Conservation (phyloP, 2,888 invertebrate species). For the Cryptocephalus moraei region DNA sequence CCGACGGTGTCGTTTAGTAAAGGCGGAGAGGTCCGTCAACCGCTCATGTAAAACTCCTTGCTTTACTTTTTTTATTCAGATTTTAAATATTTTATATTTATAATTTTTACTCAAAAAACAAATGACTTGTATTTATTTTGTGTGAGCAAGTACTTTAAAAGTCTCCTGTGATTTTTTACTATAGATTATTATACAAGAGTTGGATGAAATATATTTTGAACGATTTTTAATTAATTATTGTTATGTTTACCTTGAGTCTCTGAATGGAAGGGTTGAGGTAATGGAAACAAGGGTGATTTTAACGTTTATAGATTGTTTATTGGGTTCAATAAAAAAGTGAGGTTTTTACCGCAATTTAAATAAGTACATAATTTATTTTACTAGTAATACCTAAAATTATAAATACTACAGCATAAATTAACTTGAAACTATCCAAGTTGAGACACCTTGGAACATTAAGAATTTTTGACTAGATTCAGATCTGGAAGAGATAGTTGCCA, state of each 20-base stretch:
- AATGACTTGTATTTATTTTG: no score
- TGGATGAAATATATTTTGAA: no score
- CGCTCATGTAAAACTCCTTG: constrained; percentile 3
- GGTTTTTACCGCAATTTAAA: constrained; percentile 22
- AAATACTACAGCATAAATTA: constrained; percentile 25
- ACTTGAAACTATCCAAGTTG: constrained; percentile 18
- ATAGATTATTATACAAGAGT: no score
- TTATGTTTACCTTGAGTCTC: no score
- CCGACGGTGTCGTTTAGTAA: constrained; percentile 32
- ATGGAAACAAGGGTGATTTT: no score
- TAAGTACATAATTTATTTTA: constrained; percentile 27
- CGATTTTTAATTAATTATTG: no score
- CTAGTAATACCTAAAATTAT: constrained; percentile 27
- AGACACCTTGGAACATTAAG: constrained; percentile 19
- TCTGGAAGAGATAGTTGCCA: constrained; percentile 10
- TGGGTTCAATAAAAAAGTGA: not conserved
- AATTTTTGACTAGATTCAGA: constrained; percentile 26
- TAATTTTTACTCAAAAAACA: no score
- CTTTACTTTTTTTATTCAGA: not conserved
- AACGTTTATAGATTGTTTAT: not conserved
- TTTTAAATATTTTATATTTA: not conserved
- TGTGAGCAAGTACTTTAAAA: no score
- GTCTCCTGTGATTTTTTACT: no score
- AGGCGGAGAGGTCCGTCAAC: constrained; percentile 7
- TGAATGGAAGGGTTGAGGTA: no score